Base-by-base conservation (phyloP, 2,113 vertebrate species). In the Muscicapa adusta region DNA sequence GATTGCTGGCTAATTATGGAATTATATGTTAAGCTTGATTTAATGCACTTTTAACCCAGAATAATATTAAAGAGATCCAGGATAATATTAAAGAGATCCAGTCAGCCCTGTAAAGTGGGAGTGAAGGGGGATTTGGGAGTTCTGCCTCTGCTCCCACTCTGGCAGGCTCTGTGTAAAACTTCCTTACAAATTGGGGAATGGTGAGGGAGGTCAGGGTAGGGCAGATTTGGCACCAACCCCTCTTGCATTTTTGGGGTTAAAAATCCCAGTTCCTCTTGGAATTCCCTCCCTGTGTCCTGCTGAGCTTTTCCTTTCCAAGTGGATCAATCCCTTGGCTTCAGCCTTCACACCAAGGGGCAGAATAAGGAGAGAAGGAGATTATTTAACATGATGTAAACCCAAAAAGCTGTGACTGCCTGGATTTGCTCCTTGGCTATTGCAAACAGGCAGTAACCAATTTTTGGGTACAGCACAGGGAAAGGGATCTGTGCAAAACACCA, bases 131-230 rank as follows among this genome's bases (percentile, higher is more conserved):
- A 15, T 48, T 38, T n/a, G 17, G 57, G 61, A 61, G 9, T 74
- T 82, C 5, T 45, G 5, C 36, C 20, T 53, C 65, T 58, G 10
- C 38, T 61, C 36, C 51, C 29, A 1, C 19, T 28, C 42, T 2
- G 47, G 15, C 24, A 34, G 48, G 73, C 8, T 79, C 18, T 0
- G 0, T 48, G 47, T 51, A 6, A 18, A 22, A 34, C 1, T n/a
- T 34, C 14, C 14, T 47, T 17, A 6, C 12, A 68, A 45, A 14
- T 18, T 29, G 18, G 43, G 43, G 34, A n/a, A 14, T 24, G 26
- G 20, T 8, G 6, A 2, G 7, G 23, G 67, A 47, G 51, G 43
- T 45, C 43, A 19, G 43, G 43, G 43, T 45, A 45, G 8, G 36
- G 16, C 31, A 48, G 38, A 18, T 63, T 85, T 62, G 79, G 74